Evolutionary conservation across 2,797 vertebrate species (phyloP).

Genomic region (Pantherophis alleghaniensis): DNA sequence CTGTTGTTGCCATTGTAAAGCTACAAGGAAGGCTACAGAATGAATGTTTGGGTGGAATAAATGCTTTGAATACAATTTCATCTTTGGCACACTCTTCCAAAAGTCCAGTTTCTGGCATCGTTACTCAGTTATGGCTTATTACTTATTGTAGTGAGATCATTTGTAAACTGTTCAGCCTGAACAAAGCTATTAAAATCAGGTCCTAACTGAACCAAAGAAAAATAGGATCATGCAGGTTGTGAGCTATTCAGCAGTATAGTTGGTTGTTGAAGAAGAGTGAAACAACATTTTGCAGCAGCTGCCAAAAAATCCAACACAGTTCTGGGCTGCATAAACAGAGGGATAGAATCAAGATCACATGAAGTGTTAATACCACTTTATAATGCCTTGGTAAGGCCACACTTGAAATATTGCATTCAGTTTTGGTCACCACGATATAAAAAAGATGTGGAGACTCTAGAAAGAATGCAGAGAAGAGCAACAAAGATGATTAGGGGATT

Average conservation of each 20-base stretch:
- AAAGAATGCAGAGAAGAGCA: no score
- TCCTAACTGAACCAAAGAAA: conserved; percentile 12
- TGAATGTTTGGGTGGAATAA: neutral
- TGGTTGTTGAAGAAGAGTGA: conserved; percentile 16
- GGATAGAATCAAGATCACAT: no score
- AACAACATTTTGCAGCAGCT: neutral
- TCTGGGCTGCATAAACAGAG: no score
- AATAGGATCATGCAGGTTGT: neutral
- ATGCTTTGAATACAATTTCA: neutral
- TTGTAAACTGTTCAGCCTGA: conserved; percentile 26
- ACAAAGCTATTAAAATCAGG: conserved; percentile 29
- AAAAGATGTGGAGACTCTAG: no score
- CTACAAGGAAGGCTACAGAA: neutral
- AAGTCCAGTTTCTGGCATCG: conserved; percentile 13
- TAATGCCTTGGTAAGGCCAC: no score
- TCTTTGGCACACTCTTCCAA: neutral
- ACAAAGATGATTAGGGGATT: no score
- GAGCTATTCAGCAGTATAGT: neutral
- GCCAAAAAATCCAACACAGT: no score
- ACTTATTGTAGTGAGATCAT: conserved; percentile 20
- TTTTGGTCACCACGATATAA: no score
- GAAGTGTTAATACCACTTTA: no score
- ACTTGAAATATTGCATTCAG: no score
- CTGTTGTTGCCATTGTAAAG: neutral
- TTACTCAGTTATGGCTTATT: conserved; percentile 24